Evolutionary conservation across 2,113 vertebrate species (phyloP).

Genomic region (Hoplias malabaricus): DNA sequence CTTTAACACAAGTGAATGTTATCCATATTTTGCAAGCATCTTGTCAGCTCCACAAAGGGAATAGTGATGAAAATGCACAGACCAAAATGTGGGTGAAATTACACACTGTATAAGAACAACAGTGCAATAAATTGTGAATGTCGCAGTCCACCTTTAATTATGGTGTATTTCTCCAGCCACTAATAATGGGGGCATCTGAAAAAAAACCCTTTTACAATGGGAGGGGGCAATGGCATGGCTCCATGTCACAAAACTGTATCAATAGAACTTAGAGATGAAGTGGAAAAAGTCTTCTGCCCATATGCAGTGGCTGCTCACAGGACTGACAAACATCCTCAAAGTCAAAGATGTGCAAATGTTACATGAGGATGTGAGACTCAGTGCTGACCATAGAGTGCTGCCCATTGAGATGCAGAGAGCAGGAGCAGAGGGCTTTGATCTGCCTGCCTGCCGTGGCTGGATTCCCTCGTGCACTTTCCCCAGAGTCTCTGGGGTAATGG

Average conservation of each 20-base stretch:
- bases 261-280: conserved; percentile 48
- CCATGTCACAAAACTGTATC: conserved; percentile 42
- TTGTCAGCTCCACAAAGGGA: conserved; percentile 7
- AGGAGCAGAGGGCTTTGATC: conserved; percentile 74
- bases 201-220: conserved; percentile 47
- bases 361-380: conserved; percentile 62
- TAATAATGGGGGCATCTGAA: conserved; percentile 48
- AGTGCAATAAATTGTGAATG: conserved; percentile 79
- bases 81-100: conserved; percentile 47
- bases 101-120: conserved; percentile 67
- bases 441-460: conserved; percentile 66
- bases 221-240: conserved; percentile 50
- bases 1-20: conserved; percentile 57
- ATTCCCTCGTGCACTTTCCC: conserved; percentile 62
- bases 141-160: conserved; percentile 69
- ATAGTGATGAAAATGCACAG: conserved; percentile 33
- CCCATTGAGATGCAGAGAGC: conserved; percentile 74
- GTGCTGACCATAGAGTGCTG: conserved; percentile 69
- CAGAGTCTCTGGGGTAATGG: conserved; percentile 41
- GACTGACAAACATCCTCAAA: conserved; percentile 10
- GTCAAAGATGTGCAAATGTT: conserved; percentile 55
- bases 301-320: conserved; percentile 55
- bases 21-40: conserved; percentile 38
- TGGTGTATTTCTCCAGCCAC: conserved; percentile 55
- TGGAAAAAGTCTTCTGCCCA: conserved; percentile 54